Conservation (phyloP, 1,140 invertebrate genomes). For the Oryctes rhinoceros region DNA sequence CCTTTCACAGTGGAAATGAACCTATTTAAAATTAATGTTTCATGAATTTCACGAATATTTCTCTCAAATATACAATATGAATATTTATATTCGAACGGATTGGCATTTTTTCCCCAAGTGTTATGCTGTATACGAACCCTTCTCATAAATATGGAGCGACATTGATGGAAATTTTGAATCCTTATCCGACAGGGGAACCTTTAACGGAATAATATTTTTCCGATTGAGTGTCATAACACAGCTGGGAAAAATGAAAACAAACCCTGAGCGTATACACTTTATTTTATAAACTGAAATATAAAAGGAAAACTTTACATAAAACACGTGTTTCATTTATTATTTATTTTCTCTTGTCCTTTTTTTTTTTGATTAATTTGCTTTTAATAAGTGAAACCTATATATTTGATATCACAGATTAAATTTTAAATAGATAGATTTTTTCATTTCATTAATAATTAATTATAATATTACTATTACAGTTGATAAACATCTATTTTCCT, state of each 20-base stretch:
- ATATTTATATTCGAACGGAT: too few relatives aligned
- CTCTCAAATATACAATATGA: too few relatives aligned
- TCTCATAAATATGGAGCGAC: too few relatives aligned
- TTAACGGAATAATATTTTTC: too few relatives aligned
- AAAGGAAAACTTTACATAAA: conserved; percentile 22
- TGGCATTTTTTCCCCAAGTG: too few relatives aligned
- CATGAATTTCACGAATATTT: too few relatives aligned
- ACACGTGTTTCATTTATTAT: neutral
- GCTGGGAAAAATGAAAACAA: neutral
- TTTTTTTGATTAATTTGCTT: conserved; percentile 27
- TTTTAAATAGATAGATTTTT: conserved; percentile 37
- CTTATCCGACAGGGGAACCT: too few relatives aligned
- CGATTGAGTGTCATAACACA: neutral
- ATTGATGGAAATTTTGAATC: too few relatives aligned
- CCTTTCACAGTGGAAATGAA: too few relatives aligned
- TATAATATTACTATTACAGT: neutral
- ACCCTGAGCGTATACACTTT: neutral
- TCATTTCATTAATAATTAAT: conserved; percentile 20
- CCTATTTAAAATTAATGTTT: too few relatives aligned
- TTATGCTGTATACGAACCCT: too few relatives aligned
- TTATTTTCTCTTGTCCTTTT: too few relatives aligned
- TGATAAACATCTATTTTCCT: neutral
- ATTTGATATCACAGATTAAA: conserved; percentile 41
- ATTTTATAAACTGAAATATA: conserved; percentile 35
- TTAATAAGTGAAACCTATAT: conserved; percentile 32